phyloP scores from a whole-genome alignment of 2,797 vertebrate species.

The Astyanax mexicanus region DNA sequence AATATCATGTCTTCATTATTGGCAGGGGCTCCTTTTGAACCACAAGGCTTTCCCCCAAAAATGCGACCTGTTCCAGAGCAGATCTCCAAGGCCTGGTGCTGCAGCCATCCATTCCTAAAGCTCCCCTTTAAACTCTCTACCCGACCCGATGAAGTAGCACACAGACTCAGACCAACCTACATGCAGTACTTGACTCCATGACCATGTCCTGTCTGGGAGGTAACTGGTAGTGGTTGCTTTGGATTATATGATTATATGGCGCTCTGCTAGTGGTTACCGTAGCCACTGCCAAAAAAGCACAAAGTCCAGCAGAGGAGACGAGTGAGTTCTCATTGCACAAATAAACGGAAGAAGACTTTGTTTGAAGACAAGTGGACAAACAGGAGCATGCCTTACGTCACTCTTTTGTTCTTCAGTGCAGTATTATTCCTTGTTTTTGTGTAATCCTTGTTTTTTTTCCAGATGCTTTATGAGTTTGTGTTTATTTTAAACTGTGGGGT shows the following conservation, averaged over 20 bases:
- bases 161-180: constrained; percentile 12
- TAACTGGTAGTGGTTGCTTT: constrained; percentile 17
- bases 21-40: constrained; percentile 20
- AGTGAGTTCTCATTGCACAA: constrained; percentile 20
- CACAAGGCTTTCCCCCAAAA: constrained; percentile 33
- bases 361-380: constrained; percentile 1
- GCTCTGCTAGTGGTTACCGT: constrained; percentile 28
- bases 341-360: constrained; percentile 17
- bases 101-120: constrained; percentile 24
- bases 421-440: constrained; percentile 41
- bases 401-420: constrained; percentile 28
- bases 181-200: constrained; percentile 4
- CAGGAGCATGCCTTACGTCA: constrained; percentile 7
- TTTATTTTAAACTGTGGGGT: not conserved
- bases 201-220: not conserved
- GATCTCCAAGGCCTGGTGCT: constrained; percentile 43
- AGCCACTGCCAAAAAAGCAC: constrained; percentile 39
- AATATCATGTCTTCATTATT: not conserved
- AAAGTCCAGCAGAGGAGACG: constrained; percentile 13
- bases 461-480: constrained; percentile 28
- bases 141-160: constrained; percentile 6
- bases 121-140: not conserved
- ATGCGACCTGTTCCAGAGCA: constrained; percentile 40
- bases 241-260: constrained; percentile 19
- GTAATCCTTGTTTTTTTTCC: constrained; percentile 15